Percentiles rank a stretch among this genome's conserved stretches.
These are phyloP conservation scores for Amia ocellicauda DNA, from an alignment of 2,113 vertebrate species.

Conservation along the genomic window DNA sequence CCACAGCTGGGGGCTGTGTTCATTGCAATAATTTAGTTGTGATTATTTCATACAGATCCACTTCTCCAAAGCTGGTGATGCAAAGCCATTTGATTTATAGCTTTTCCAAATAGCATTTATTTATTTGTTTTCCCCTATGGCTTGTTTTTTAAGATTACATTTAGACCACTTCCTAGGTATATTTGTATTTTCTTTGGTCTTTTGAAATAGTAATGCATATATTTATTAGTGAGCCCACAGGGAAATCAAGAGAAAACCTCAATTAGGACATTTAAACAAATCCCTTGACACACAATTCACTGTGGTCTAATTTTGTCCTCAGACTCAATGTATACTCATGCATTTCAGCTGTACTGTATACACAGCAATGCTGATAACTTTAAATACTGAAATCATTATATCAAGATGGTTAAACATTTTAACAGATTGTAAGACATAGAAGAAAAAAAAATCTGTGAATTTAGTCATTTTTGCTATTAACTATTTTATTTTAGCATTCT, in stretches of 20 bases:
- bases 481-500: too few relatives aligned
- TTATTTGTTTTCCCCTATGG: too few relatives aligned
- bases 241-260: slow-evolving; percentile 18
- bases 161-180: neutral
- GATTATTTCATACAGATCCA: neutral
- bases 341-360: slow-evolving; percentile 26
- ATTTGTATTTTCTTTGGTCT: neutral
- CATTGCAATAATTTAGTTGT: neutral
- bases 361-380: slow-evolving; percentile 18
- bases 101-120: too few relatives aligned
- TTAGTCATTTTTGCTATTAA: too few relatives aligned
- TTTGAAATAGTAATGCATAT: neutral
- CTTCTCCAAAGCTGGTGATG: neutral
- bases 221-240: neutral
- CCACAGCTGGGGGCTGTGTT: neutral
- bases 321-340: slow-evolving; percentile 5
- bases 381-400: slow-evolving; percentile 27
- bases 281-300: neutral
- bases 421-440: neutral
- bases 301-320: slow-evolving; percentile 12
- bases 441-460: too few relatives aligned
- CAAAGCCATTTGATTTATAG: too few relatives aligned
- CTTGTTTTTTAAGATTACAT: neutral
- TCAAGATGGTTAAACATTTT: too few relatives aligned
- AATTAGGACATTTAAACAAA: slow-evolving; percentile 13